These are phyloP conservation scores for Drosophila truncata DNA, from an alignment of 1,140 invertebrate species.

Conservation along the genomic window DNA sequence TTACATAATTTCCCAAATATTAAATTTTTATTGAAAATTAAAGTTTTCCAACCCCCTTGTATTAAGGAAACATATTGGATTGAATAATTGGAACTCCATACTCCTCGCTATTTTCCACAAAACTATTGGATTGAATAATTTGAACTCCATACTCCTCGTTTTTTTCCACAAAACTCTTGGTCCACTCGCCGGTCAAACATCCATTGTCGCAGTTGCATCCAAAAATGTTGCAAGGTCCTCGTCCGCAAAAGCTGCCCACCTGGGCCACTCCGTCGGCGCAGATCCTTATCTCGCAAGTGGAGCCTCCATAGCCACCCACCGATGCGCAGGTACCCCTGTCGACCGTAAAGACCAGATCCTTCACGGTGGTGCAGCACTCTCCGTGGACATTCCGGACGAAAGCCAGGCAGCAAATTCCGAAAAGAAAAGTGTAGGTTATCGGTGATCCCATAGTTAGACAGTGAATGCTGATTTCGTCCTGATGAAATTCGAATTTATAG, in stretches of 20 bases:
- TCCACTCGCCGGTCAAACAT: conserved; percentile 7
- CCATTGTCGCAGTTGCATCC: conserved; percentile 11
- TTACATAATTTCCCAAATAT: not conserved
- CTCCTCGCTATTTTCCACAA: not conserved
- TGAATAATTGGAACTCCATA: not conserved
- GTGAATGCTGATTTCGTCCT: too few relatives aligned
- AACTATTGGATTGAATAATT: not conserved
- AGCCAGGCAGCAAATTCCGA: not conserved
- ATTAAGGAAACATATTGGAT: not conserved
- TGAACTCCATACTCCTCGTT: not conserved
- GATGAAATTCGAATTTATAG: not conserved
- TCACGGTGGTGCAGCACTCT: conserved; percentile 5
- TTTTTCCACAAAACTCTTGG: not conserved
- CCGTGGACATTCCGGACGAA: not conserved
- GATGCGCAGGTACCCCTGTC: not conserved
- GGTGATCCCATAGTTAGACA: not conserved
- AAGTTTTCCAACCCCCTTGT: not conserved
- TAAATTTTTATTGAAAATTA: not conserved
- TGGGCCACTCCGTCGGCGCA: conserved; percentile 2
- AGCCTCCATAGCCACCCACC: not conserved
- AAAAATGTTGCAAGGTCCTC: conserved; percentile 6
- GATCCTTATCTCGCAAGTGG: not conserved
- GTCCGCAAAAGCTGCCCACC: not conserved
- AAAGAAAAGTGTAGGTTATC: not conserved
- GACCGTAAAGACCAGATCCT: not conserved